Percentiles rank a stretch among this genome's conserved stretches.
phyloP scores from a whole-genome alignment of 2,888 invertebrate genomes.

The Apotomis betuletana region DNA sequence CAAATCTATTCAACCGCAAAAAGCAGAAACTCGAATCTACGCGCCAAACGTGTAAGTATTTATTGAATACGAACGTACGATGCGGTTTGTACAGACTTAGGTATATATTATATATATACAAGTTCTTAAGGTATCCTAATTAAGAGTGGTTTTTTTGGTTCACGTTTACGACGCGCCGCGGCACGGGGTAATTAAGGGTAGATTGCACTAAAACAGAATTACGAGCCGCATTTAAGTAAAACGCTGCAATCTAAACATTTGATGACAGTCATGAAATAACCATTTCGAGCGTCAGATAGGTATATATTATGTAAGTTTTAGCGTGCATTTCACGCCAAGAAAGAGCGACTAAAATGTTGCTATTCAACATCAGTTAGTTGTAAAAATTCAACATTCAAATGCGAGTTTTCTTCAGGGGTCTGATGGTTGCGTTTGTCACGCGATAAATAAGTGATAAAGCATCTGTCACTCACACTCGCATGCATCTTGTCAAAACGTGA shows the following conservation, averaged over 20 bases:
- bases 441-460: no score
- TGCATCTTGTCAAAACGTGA: no score
- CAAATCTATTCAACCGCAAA: background rate
- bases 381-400: no score
- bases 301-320: background rate
- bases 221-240: constrained; percentile 17
- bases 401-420: no score
- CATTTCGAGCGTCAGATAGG: background rate
- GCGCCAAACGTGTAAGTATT: no score
- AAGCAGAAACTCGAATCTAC: no score
- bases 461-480: no score
- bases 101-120: no score
- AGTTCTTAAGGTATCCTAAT: background rate
- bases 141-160: background rate
- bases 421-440: no score
- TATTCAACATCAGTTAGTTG: background rate
- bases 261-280: constrained; percentile 22
- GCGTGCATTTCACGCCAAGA: constrained; percentile 1
- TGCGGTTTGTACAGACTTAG: no score
- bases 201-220: constrained; percentile 18
- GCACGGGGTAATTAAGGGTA: constrained; percentile 12
- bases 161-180: background rate
- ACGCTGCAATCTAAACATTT: constrained; percentile 22
- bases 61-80: no score
- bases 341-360: background rate